Base-by-base conservation (phyloP, 1,140 invertebrate species). In the Psilanteris sp. region DNA sequence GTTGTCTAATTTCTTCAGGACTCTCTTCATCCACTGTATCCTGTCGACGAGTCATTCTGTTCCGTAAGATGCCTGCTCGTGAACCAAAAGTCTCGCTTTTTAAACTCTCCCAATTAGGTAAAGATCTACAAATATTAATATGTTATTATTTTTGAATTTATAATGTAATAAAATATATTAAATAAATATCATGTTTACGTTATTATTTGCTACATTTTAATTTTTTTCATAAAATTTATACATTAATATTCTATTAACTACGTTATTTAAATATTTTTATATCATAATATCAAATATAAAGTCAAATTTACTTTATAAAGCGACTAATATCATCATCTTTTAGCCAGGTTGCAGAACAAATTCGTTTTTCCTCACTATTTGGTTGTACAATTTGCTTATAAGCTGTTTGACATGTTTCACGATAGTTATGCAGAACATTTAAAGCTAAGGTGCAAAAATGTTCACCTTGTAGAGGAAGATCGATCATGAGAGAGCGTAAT, bases 301-400 rank as follows among this genome's bases (percentile, higher is more conserved):
- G n/a, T n/a, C n/a, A n/a, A n/a, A n/a, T 26, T 48, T 90, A 93
- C 91, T 95, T 95, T 62, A 96, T 91, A 87, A 97, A 96, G 64
- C 96, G 88, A 84, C 93, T 96, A 50, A 98, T 98, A 84, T 98
- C 97, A 73, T 97, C 95, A 87, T 98, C 97, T 72, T 96, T 96
- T 1, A 97, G 91, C 97, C 97, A 98, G 15, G 93, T 92, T 3
- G 96, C 94, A 80, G 95, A 96, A 57, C 96, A 93, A 20, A 96
- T 93, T 41, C 93, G 87, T 75, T 93, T 93, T 77, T 96, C 94
- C 79, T 95, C 93, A 0, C 92, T 91, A 68, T 94, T 93, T n/a
- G 93, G 92, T 80, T 94, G 94, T 1, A 95, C 94, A 55, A 95
- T 94, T 50, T 92, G 91, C 43, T 90, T 89, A 84, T 96, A 96